Base-by-base conservation (phyloP, 2,888 invertebrate genomes). In the Rhingia campestris region DNA sequence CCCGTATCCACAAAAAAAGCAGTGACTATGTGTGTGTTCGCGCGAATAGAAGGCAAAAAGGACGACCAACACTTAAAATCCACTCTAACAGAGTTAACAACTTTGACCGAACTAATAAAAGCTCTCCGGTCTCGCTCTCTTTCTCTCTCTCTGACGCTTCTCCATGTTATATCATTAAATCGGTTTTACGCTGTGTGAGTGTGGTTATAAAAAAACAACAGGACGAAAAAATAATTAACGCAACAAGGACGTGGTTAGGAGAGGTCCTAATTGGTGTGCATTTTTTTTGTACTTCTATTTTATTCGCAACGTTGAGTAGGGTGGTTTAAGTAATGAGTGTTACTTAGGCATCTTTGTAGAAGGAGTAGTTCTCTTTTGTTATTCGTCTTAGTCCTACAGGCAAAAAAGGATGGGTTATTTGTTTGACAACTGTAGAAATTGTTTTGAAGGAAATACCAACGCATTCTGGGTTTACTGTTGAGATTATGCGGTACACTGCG, bases 71-170 rank as follows among this genome's bases (percentile, higher is more conserved):
- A 56, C 35, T 64, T 53, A 61, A 51, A 61, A 22, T 72, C 53
- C 35, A 73, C 63, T 45, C 35, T 45, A 54, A 73, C 45, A 45
- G 43, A 53, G 53, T 73, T 63, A 73, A 61, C 35, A 73, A 63
- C 72, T 63, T 47, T 61, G 61, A 54, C 61, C 61, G 32, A 61
- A 72, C 45, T 73, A 63, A 63, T 54, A 73, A 73, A 54, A 63
- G 63, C 14, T 3, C 10, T 10, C 30, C 14, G 10, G 51, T 14
- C 33, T 39, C 39, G 9, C 30, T 12, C 4, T 22, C 22, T 39
- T 53, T 12, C 30, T 12, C 4, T 22, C 22, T 54, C n/a, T 7
- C 3, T 6, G 22, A n/a, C 10, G 9, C 33, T 61, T 35, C 61
- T 22, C 22, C 22, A 22, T 54, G 63, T 63, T 54, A 39, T 43